Conservation (phyloP, 2,797 vertebrate species). For the Jordanella pulchra region DNA sequence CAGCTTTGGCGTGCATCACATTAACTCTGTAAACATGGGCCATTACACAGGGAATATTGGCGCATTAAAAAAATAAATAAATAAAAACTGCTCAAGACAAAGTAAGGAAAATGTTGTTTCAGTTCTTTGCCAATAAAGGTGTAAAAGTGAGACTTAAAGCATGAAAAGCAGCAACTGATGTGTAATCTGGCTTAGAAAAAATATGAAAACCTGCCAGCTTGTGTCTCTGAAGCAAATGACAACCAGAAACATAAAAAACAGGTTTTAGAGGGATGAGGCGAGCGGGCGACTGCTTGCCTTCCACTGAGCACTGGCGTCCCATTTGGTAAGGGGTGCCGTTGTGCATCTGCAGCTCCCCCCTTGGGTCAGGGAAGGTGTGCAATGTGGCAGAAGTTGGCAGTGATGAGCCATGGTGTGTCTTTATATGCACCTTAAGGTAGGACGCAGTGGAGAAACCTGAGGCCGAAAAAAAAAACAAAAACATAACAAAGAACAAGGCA, state of each 20-base stretch:
- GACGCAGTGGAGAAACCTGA: constrained; percentile 99
- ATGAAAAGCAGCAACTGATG: constrained; percentile 59
- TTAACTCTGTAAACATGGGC: neutral
- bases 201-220: constrained; percentile 57
- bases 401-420: constrained; percentile 98
- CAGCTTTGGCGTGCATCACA: neutral
- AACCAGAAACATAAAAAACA: constrained; percentile 69
- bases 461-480: constrained; percentile 67
- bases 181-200: constrained; percentile 44
- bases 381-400: constrained; percentile 78
- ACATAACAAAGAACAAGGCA: constrained; percentile 74
- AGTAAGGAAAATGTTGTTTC: constrained; percentile 6
- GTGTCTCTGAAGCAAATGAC: constrained; percentile 67
- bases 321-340: constrained; percentile 98
- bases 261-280: constrained; percentile 54
- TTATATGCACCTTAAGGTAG: constrained; percentile 99
- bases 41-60: neutral
- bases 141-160: constrained; percentile 46
- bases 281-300: constrained; percentile 92
- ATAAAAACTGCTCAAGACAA: neutral
- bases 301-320: constrained; percentile 98
- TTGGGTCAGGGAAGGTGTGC: constrained; percentile 90
- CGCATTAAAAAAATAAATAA: neutral
- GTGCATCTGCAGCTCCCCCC: constrained; percentile 92
- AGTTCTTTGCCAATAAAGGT: constrained; percentile 34